These are phyloP conservation scores for Barypeithes pellucidus DNA, from an alignment of 2,888 invertebrate genomes.

Conservation along the genomic window DNA sequence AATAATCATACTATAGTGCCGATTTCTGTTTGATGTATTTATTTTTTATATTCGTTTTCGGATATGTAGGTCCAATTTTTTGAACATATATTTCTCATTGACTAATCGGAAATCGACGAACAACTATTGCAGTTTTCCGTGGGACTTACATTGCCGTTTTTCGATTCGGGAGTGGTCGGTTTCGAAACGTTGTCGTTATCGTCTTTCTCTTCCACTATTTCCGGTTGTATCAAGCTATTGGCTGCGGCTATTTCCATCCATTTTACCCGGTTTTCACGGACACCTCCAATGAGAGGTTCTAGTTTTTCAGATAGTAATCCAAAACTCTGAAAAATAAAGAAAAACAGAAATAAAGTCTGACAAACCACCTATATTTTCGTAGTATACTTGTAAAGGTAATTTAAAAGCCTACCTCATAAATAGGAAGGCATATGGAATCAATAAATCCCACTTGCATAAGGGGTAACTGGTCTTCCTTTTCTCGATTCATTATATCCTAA, in stretches of 20 bases:
- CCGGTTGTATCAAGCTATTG: conserved; percentile 62
- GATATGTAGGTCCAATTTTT: not conserved
- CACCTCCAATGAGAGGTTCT: conserved; percentile 87
- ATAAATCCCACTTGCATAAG: conserved; percentile 97
- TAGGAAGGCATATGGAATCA: conserved; percentile 94
- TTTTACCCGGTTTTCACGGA: conserved; percentile 85
- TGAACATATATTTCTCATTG: not conserved
- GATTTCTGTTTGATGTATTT: no score
- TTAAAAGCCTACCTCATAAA: conserved; percentile 84
- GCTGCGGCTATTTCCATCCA: conserved; percentile 85
- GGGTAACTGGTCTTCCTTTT: conserved; percentile 94
- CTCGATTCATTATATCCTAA: conserved; percentile 95
- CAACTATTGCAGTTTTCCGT: conserved; percentile 54
- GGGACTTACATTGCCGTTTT: conserved; percentile 53
- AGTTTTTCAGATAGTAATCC: conserved; percentile 85
- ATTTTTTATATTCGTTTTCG: not conserved
- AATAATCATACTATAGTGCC: no score
- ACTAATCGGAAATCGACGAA: conserved; percentile 60
- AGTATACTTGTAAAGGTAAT: not conserved
- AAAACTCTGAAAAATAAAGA: conserved; percentile 79
- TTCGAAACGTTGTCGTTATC: conserved; percentile 66
- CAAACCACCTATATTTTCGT: not conserved
- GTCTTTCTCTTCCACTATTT: conserved; percentile 60
- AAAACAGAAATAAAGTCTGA: not conserved
- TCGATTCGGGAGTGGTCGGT: conserved; percentile 63